Base-by-base conservation (phyloP, 2,113 vertebrate genomes). In the Austrofundulus limnaeus region DNA sequence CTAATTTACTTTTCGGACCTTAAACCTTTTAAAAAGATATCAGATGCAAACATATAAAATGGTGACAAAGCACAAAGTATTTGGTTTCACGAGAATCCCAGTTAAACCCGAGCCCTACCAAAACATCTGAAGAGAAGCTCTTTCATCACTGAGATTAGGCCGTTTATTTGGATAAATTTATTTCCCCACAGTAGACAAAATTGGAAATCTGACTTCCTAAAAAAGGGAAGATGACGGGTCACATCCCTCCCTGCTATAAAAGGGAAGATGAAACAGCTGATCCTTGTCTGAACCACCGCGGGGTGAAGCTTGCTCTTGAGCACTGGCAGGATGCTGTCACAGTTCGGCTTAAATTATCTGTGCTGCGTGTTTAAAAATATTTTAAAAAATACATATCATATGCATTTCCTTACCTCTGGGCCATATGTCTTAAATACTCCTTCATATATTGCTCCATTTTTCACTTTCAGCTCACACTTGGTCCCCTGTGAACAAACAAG, bases 371-470 rank as follows among this genome's bases (percentile, higher is more conserved):
- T 34, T 34, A 19, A 17, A 37, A 12, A 37, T 14, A n/a, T n/a
- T n/a, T 52, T 11, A 23, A 20, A 21, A 54, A 38, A 20, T 12
- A 2, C 14, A 13, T 12, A 34, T 13, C 46, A 7, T 20, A 11
- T 55, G 49, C 47, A 43, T 48, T 72, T 53, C 43, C 86, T 95
- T 94, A 99, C 97, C 96, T 98, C 97, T 84, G 96, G 96, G 85
- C 97, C 95, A 42, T 98, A 98, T 9, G 97, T 98, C 91, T 98
- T 99, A 93, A 99, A 98, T 90, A 99, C 95, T 90, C 97, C 97
- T 93, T 98, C 97, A 92, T 96, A 99, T 84, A 97, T 83, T 48
- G 92, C 91, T 86, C 97, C 96, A n/a, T 96, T 98, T 92, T 97
- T 98, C 78, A 99, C 97, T 86, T 97, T 95, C 76, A 99, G 94